Percentiles rank a stretch among this genome's conserved stretches.
Evolutionary conservation across 30 jellyfish, hydroid and myxozoan species (phyloP).

Genomic region (Rhopilema esculentum): DNA sequence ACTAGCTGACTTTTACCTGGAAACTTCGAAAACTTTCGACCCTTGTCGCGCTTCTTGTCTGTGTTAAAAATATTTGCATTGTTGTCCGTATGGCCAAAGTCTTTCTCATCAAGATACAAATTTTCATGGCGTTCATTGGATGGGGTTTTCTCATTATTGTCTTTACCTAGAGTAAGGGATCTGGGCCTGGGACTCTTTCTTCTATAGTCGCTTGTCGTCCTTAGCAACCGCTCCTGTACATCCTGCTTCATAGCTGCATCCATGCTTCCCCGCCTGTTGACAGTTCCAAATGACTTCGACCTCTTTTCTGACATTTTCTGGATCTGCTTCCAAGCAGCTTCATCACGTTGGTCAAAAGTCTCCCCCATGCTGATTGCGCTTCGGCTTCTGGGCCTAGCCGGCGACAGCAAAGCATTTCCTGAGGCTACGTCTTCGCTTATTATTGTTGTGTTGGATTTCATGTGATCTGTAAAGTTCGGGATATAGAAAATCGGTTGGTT

Average conservation of each 20-base stretch:
- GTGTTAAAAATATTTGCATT: constrained; percentile 26
- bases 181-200: constrained; percentile 45
- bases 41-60: constrained; percentile 36
- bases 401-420: background rate
- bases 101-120: background rate
- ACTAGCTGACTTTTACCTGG: constrained; percentile 23
- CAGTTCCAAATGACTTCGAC: constrained; percentile 23
- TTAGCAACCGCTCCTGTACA: constrained; percentile 26
- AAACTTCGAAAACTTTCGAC: constrained; percentile 15
- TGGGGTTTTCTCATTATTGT: background rate
- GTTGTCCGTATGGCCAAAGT: constrained; percentile 2
- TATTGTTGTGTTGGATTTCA: constrained; percentile 28
- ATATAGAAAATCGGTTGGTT: constrained; percentile 66
- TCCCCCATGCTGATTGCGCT: constrained; percentile 51
- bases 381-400: constrained; percentile 61
- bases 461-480: constrained; percentile 28
- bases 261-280: constrained; percentile 52
- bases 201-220: constrained; percentile 44
- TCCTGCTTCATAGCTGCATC: constrained; percentile 47
- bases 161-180: constrained; percentile 37
- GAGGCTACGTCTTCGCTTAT: background rate
- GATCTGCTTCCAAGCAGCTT: constrained; percentile 12
- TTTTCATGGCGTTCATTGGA: background rate
- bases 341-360: constrained; percentile 31
- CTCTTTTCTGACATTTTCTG: constrained; percentile 40